These are phyloP conservation scores for Thunnus maccoyii DNA, from an alignment of 2,113 vertebrate species.

Conservation along the genomic window DNA sequence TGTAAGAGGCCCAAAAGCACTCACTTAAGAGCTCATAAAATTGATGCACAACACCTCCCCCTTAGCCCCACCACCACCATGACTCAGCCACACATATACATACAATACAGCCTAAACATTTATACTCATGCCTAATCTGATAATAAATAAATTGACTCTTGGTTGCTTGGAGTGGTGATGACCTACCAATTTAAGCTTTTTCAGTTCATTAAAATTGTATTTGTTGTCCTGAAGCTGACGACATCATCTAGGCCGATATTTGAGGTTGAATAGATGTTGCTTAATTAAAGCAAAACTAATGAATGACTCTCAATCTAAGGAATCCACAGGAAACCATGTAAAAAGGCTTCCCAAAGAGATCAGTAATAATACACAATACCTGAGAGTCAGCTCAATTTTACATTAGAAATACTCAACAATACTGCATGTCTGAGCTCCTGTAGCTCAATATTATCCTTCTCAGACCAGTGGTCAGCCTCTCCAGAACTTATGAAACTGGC, in stretches of 20 bases:
- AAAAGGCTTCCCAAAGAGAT: background rate
- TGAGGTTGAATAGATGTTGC: background rate
- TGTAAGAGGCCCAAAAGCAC: constrained; percentile 41
- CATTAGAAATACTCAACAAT: too few species aligned
- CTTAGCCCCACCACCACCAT: background rate
- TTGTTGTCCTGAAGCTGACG: background rate
- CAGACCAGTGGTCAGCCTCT: too few species aligned
- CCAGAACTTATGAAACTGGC: too few species aligned
- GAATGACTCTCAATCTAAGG: background rate
- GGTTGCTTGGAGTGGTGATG: background rate
- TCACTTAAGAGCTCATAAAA: constrained; percentile 62
- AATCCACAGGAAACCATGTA: background rate
- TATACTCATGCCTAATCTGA: background rate
- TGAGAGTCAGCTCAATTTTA: too few species aligned
- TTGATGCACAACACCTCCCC: constrained; percentile 1
- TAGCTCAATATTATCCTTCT: too few species aligned
- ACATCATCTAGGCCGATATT: background rate
- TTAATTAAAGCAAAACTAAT: background rate
- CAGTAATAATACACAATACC: too few species aligned
- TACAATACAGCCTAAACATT: background rate
- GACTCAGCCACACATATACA: constrained; percentile 18
- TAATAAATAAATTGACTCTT: background rate
- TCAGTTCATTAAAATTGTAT: background rate
- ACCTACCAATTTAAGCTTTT: background rate
- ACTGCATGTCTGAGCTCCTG: too few species aligned